A percentile compares a stretch with the other conserved stretches of the same genome.
phyloP scores from a whole-genome alignment of 2,797 vertebrate species.

The Poeciliopsis paucimaculata region DNA sequence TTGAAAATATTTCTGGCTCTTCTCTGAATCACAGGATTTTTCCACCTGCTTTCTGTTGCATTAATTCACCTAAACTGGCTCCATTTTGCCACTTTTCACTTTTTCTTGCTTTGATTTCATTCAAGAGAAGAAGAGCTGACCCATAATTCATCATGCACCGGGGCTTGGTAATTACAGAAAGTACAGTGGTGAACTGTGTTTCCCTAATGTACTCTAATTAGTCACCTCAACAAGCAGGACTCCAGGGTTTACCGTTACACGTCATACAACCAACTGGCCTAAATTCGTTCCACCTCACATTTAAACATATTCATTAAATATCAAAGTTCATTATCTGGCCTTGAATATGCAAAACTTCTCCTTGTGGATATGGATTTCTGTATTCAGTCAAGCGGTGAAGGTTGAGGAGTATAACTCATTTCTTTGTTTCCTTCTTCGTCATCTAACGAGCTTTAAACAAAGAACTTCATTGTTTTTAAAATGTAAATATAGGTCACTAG shows the following conservation, averaged over 20 bases:
- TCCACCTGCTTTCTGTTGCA: not conserved
- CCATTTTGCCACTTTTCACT: not conserved
- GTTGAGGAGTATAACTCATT: not conserved
- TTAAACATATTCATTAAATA: slow-evolving; percentile 21
- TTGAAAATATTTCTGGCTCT: too few species aligned
- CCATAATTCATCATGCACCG: slow-evolving; percentile 38
- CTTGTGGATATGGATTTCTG: not conserved
- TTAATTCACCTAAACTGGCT: not conserved
- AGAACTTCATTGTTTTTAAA: too few species aligned
- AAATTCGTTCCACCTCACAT: slow-evolving; percentile 34
- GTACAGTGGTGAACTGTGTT: slow-evolving; percentile 59
- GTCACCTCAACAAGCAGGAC: slow-evolving; percentile 54
- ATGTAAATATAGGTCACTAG: not conserved
- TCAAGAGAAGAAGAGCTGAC: slow-evolving; percentile 13
- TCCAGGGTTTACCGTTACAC: slow-evolving; percentile 40
- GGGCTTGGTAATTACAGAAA: slow-evolving; percentile 59
- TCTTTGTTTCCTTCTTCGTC: not conserved
- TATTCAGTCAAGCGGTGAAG: not conserved
- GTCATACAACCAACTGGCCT: slow-evolving; percentile 51
- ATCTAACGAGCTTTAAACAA: not conserved
- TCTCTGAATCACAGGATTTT: not conserved
- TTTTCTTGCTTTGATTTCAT: slow-evolving; percentile 15
- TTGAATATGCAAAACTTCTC: not conserved
- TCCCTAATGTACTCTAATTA: slow-evolving; percentile 64
- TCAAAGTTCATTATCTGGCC: not conserved